These are phyloP conservation scores for Eretmocerus hayati DNA, from an alignment of 2,888 invertebrate genomes.

Conservation along the genomic window DNA sequence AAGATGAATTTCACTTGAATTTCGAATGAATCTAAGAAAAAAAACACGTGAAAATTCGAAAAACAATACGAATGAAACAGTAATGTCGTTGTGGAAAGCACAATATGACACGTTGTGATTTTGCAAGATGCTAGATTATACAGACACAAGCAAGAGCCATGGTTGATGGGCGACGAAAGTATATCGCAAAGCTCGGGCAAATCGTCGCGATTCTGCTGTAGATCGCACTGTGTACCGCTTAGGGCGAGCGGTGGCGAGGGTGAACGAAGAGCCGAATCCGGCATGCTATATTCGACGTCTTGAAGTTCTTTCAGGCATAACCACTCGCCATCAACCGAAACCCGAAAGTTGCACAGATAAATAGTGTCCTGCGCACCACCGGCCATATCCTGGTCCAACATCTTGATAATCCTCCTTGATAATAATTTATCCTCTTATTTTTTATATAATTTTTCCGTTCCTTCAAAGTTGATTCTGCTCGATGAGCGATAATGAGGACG, in stretches of 20 bases:
- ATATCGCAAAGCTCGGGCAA: conserved; percentile 41
- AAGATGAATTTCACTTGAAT: no score
- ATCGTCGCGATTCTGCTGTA: conserved; percentile 31
- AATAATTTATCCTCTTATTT: no score
- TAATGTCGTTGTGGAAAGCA: no score
- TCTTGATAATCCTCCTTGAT: no score
- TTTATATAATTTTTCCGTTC: no score
- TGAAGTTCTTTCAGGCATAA: conserved; percentile 88
- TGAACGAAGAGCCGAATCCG: conserved; percentile 59
- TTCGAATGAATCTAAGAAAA: no score
- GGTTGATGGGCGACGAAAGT: conserved; percentile 42
- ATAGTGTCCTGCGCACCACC: conserved; percentile 93
- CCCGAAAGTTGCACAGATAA: conserved; percentile 93
- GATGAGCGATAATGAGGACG: no score
- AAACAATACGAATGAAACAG: no score
- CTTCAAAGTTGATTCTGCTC: no score
- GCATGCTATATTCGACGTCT: conserved; percentile 75
- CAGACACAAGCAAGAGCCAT: conserved; percentile 46
- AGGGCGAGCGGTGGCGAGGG: conserved; percentile 60
- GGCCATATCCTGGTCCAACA: conserved; percentile 62
- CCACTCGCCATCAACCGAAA: conserved; percentile 97
- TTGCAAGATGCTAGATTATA: conserved; percentile 29
- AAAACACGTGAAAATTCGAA: no score
- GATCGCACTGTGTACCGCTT: conserved; percentile 42
- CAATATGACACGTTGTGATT: no score